These are phyloP conservation scores for Tanypteryx hageni DNA, from an alignment of 2,888 invertebrate species.

Conservation along the genomic window DNA sequence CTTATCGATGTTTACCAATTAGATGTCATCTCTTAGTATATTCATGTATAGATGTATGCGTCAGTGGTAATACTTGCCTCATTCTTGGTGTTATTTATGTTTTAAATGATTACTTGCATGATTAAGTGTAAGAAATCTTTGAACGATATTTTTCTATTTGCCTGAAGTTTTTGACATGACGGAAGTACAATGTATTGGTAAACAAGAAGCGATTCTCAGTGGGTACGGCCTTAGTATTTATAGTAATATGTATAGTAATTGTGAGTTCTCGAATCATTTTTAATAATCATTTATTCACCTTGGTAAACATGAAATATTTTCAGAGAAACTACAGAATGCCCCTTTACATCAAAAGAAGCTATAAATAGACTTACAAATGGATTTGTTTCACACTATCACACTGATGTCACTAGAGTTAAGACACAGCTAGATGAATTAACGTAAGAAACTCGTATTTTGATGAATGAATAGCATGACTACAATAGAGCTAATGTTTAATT, in stretches of 20 bases:
- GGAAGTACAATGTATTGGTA: not conserved
- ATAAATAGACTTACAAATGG: not conserved
- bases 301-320: no score
- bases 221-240: not conserved
- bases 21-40: no score
- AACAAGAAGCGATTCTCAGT: not conserved
- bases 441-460: not conserved
- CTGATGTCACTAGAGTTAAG: conserved; percentile 37
- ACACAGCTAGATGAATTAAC: conserved; percentile 38
- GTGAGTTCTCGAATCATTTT: not conserved
- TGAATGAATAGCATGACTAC: not conserved
- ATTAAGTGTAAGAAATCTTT: not conserved
- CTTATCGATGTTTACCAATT: no score
- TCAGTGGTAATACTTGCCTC: not conserved
- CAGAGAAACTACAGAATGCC: not conserved
- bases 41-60: no score
- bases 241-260: no score
- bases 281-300: no score
- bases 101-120: not conserved
- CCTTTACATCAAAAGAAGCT: not conserved
- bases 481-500: not conserved
- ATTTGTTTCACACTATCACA: conserved; percentile 6
- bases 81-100: not conserved
- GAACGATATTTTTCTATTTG: not conserved
- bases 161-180: conserved; percentile 15